Base-by-base conservation (phyloP, 2,888 invertebrate genomes). In the Luperina testacea region DNA sequence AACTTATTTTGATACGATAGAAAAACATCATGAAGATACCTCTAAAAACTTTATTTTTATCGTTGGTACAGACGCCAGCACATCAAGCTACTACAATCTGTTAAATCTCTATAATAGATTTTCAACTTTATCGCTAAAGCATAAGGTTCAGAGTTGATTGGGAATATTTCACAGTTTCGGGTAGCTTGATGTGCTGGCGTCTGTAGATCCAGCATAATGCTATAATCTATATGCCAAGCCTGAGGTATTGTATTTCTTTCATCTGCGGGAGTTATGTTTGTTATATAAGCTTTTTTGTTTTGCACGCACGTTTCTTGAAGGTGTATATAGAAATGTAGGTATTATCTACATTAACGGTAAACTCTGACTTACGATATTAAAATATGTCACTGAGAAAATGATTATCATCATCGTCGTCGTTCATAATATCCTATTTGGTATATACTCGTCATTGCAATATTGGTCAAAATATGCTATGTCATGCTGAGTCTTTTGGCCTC, bases 211-310 rank as follows among this genome's bases (percentile, higher is more conserved):
- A 32, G 70, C 78, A 75, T 70, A 78, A 75, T 70, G 15, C 48
- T 48, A 11, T 57, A 15, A 76, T 70, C 45, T 75, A 27, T 70
- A 70, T 64, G 38, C 69, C n/a, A 27, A 17, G n/a, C 38, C 11
- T 57, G 70, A 70, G 20, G 17, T 45, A 70, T 78, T 75, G 45
- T 70, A 70, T 70, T 70, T 38, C 57, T 57, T 75, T 70, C 24
- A 65, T 70, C 45, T 78, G 9, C 32, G 27, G 3, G n/a, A 57
- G 24, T 27, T 45, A 15, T 45, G 27, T 53, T 53, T 32, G 15
- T 53, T 24, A 7, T 68, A 51, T 51, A 5, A 0, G 24, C 8
- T 59, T 59, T 17, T 13, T 45, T 27, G 9, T 61, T 72, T 72
- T 11, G 11, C 45, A n/a, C n/a, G 17, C n/a, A 3, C 57, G 9